phyloP scores from a whole-genome alignment of 2,888 invertebrate species.

The Aphidoletes aphidimyza region DNA sequence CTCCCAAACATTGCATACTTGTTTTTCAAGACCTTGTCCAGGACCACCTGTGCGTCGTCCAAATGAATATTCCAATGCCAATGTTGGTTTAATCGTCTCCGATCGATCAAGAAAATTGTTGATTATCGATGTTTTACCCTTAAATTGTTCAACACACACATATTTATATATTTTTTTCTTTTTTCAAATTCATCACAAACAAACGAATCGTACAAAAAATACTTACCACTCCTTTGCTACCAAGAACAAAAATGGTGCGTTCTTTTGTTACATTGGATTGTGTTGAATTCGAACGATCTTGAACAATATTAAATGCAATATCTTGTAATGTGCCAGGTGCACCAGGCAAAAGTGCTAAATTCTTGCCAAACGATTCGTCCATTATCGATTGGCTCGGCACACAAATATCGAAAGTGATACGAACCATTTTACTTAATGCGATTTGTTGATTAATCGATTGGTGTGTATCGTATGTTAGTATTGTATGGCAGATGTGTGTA shows the following conservation, averaged over 20 bases:
- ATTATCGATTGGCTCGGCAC: conserved; percentile 16
- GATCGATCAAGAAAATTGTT: conserved; percentile 81
- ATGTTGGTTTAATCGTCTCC: conserved; percentile 78
- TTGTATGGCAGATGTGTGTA: background rate
- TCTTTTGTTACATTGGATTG: conserved; percentile 64
- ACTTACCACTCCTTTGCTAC: conserved; percentile 76
- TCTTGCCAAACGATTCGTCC: conserved; percentile 12
- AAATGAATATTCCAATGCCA: conserved; percentile 88
- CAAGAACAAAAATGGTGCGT: conserved; percentile 73
- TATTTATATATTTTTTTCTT: background rate
- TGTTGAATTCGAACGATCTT: conserved; percentile 64
- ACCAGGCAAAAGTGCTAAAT: conserved; percentile 2
- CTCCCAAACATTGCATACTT: conserved; percentile 87
- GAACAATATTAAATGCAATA: conserved; percentile 69
- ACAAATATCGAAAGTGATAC: background rate
- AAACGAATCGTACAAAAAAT: background rate
- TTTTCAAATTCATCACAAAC: background rate
- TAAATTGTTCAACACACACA: conserved; percentile 57
- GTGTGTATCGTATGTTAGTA: background rate
- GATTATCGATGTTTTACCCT: conserved; percentile 86
- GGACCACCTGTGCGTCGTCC: conserved; percentile 73
- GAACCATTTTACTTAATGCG: conserved; percentile 1
- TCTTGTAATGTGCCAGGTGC: conserved; percentile 68
- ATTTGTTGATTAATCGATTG: background rate
- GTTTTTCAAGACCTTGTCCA: conserved; percentile 59